Evolutionary conservation across 2,797 vertebrate species (phyloP).

Genomic region (Tapirus indicus): DNA sequence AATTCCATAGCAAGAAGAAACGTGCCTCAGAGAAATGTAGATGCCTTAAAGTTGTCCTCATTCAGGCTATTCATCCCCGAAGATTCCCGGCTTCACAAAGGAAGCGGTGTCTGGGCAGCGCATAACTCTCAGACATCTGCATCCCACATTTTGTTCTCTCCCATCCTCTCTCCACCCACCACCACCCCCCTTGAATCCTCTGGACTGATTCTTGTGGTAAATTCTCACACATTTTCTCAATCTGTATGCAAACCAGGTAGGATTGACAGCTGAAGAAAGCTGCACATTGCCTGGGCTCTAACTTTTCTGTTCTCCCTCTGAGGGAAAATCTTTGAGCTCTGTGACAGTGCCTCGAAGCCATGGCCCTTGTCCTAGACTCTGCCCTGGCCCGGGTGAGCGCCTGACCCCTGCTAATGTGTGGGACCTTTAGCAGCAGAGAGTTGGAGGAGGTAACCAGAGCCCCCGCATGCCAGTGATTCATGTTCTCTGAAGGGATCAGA

Average conservation of each 20-base stretch:
- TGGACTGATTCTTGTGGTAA: slow-evolving; percentile 72
- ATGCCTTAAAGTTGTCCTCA: neutral
- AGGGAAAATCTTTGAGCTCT: slow-evolving; percentile 84
- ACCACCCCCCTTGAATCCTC: slow-evolving; percentile 48
- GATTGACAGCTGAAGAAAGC: slow-evolving; percentile 88
- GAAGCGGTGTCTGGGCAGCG: neutral
- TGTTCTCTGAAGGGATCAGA: slow-evolving; percentile 79
- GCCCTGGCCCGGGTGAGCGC: slow-evolving; percentile 83
- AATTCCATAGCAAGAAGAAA: neutral
- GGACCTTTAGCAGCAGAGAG: slow-evolving; percentile 83
- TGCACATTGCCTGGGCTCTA: slow-evolving; percentile 76
- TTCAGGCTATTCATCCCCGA: neutral
- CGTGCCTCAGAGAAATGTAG: neutral
- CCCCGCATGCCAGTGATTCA: slow-evolving; percentile 67
- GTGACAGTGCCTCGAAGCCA: slow-evolving; percentile 84
- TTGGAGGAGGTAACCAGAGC: slow-evolving; percentile 73
- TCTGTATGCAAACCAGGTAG: slow-evolving; percentile 84
- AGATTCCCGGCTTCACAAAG: slow-evolving; percentile 6
- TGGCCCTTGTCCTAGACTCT: slow-evolving; percentile 85
- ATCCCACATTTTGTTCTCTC: slow-evolving; percentile 77
- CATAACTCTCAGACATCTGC: slow-evolving; percentile 74
- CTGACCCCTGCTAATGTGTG: slow-evolving; percentile 86
- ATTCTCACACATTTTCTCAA: slow-evolving; percentile 86
- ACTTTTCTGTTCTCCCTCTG: slow-evolving; percentile 79
- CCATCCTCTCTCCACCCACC: neutral